phyloP scores from a whole-genome alignment of 2,113 vertebrate genomes.

The Cebidichthys violaceus region DNA sequence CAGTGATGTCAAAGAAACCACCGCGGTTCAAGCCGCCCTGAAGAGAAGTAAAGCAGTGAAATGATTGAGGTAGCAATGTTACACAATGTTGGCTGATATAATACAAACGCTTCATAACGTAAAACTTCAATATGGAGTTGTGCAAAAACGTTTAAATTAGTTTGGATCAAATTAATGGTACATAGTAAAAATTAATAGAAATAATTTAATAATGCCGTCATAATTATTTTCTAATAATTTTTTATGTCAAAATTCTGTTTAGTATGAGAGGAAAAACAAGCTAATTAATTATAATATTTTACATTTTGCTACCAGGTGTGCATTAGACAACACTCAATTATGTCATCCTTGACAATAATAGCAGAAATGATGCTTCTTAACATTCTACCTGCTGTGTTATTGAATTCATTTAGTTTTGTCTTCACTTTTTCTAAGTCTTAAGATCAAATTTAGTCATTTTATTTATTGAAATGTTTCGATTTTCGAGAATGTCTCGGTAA shows the following conservation, averaged over 20 bases:
- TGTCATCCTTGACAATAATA: too few species aligned
- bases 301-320: background rate
- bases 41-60: constrained; percentile 17
- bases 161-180: background rate
- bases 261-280: background rate
- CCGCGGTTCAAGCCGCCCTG: background rate
- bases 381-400: too few species aligned
- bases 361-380: too few species aligned
- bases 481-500: background rate
- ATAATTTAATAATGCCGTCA: background rate
- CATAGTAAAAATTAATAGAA: background rate
- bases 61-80: background rate
- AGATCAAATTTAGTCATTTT: too few species aligned
- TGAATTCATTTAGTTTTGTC: too few species aligned
- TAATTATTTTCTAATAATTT: background rate
- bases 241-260: background rate
- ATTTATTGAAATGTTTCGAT: too few species aligned
- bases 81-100: background rate
- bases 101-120: background rate
- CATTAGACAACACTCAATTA: background rate
- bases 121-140: background rate
- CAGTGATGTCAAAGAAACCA: constrained; percentile 20
- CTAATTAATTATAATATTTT: background rate
- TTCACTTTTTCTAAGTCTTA: too few species aligned
- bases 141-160: too few species aligned